These are phyloP conservation scores for Bubo bubo DNA, from an alignment of 2,113 vertebrate species.

Conservation along the genomic window DNA sequence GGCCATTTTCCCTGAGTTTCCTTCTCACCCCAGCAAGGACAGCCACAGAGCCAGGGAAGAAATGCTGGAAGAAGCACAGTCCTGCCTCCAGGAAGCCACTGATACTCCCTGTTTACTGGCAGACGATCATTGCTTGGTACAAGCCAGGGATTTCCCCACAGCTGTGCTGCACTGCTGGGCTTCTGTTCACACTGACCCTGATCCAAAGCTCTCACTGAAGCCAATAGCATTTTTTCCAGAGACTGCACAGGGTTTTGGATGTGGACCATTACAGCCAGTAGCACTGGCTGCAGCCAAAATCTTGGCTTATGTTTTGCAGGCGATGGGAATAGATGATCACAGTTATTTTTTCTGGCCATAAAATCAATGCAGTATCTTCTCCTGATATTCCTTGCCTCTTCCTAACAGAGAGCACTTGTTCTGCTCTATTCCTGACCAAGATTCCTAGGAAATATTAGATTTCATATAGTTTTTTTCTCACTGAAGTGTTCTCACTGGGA, in stretches of 20 bases:
- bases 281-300: not conserved
- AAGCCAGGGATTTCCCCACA: conserved; percentile 29
- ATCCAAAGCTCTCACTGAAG: conserved; percentile 14
- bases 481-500: conserved; percentile 29
- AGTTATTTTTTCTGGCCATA: conserved; percentile 30
- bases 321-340: not conserved
- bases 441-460: conserved; percentile 46
- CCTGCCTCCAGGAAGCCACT: not conserved
- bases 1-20: not conserved
- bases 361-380: conserved; percentile 17
- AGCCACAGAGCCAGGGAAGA: not conserved
- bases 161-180: conserved; percentile 10
- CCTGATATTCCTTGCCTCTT: not conserved
- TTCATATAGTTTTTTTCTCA: not conserved
- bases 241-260: conserved; percentile 15
- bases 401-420: not conserved
- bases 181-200: conserved; percentile 3
- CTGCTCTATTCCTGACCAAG: not conserved
- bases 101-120: not conserved
- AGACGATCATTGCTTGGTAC: not conserved
- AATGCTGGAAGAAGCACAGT: not conserved
- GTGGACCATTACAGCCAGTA: conserved; percentile 9
- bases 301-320: not conserved
- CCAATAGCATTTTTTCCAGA: not conserved
- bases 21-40: not conserved